These are phyloP conservation scores for Drosophila tani DNA, from an alignment of 1,140 invertebrate genomes.

Conservation along the genomic window DNA sequence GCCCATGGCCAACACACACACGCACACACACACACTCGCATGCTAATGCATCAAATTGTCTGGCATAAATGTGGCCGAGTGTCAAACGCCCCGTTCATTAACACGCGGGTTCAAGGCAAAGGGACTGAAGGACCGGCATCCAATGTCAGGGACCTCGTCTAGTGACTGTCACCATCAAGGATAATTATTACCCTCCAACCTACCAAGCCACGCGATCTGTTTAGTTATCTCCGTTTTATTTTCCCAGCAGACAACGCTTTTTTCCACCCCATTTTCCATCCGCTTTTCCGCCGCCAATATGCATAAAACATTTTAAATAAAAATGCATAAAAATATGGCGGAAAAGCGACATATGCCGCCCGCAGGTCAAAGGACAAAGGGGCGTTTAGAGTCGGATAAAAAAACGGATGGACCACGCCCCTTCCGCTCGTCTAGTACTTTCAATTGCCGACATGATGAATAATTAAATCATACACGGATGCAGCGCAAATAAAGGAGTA, in stretches of 20 bases:
- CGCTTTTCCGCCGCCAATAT: slow-evolving; percentile 10
- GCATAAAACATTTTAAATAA: slow-evolving; percentile 69
- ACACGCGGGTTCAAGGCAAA: slow-evolving; percentile 30
- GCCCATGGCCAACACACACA: slow-evolving; percentile 44
- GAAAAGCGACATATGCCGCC: slow-evolving; percentile 66
- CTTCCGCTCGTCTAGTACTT: slow-evolving; percentile 11
- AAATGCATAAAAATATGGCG: slow-evolving; percentile 64
- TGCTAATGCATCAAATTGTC: slow-evolving; percentile 76
- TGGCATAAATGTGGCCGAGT: slow-evolving; percentile 68
- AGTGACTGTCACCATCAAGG: slow-evolving; percentile 59
- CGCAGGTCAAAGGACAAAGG: slow-evolving; percentile 48
- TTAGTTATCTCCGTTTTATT: slow-evolving; percentile 23
- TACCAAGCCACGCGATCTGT: slow-evolving; percentile 7
- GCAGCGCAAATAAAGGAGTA: slow-evolving; percentile 36
- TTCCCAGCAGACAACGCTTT: slow-evolving; percentile 1
- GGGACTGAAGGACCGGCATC: slow-evolving; percentile 17
- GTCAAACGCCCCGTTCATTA: slow-evolving; percentile 67
- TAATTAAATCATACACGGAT: slow-evolving; percentile 72
- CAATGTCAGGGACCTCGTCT: slow-evolving; percentile 62
- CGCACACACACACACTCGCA: slow-evolving; percentile 6
- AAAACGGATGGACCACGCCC: slow-evolving; percentile 3
- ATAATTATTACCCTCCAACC: slow-evolving; percentile 60
- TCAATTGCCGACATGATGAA: slow-evolving; percentile 59
- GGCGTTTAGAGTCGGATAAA: slow-evolving; percentile 57
- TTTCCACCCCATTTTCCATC: slow-evolving; percentile 19